Conservation (phyloP, 1,140 invertebrate species). For the Lasioglossum albipes region DNA sequence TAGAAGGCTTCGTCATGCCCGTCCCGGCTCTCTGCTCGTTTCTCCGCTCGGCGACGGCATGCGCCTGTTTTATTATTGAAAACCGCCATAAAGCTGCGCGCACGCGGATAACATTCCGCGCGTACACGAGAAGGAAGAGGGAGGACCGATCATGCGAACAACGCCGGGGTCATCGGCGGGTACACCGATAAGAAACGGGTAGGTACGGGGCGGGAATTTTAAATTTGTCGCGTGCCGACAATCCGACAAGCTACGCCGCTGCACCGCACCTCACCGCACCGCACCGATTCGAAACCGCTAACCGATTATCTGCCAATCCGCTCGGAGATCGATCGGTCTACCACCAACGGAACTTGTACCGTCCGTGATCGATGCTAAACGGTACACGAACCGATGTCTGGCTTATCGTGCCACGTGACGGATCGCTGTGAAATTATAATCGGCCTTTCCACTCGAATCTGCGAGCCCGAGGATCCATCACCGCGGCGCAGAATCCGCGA, state of each 20-base stretch:
- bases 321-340: not conserved
- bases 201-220: conserved; percentile 24
- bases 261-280: not conserved
- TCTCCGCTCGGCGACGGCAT: not conserved
- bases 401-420: too few relatives aligned
- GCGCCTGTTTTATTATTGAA: conserved; percentile 68
- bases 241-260: not conserved
- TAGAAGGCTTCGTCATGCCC: conserved; percentile 58
- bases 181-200: not conserved
- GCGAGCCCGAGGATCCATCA: too few relatives aligned
- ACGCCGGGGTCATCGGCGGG: conserved; percentile 25
- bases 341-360: too few relatives aligned
- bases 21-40: not conserved
- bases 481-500: too few relatives aligned
- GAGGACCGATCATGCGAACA: not conserved
- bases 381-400: too few relatives aligned
- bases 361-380: too few relatives aligned
- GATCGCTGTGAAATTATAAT: too few relatives aligned
- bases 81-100: conserved; percentile 64
- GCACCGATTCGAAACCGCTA: not conserved
- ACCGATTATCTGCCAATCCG: conserved; percentile 23
- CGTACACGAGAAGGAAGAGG: conserved; percentile 18
- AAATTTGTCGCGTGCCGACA: conserved; percentile 17
- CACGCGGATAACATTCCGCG: conserved; percentile 46
- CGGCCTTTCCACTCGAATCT: too few relatives aligned